Evolutionary conservation across 2,797 vertebrate genomes (phyloP), one percentile per base, ranked within the genome.

Genomic region (Scyliorhinus canicula): DNA sequence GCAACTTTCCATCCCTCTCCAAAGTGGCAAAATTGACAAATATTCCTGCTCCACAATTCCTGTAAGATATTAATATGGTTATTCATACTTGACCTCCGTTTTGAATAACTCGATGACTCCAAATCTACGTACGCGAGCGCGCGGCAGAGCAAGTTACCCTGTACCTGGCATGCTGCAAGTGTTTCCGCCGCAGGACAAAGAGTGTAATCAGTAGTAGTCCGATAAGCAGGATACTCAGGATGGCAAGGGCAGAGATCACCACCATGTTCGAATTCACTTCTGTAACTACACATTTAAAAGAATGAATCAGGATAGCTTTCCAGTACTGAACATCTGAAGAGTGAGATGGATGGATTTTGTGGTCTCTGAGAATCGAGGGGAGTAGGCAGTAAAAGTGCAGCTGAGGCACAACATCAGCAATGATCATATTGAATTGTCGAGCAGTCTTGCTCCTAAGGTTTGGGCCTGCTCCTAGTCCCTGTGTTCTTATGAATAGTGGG

Each of bases 1-100:
- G 99, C 69, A 99, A 98, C 90, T 99, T 99, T 40, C 98, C 98
- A 67, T 99, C 99, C 95, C 98, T 97, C 95, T 99, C 99, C 94
- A 99, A 98, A 0, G 99, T 98, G 0, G 99, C 98, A 50, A 99
- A 99, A 95, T 99, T 99, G 95, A 99, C 98, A 63, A 99, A 99
- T 0, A 99, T 99, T 96, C 99, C 99, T 0, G 98, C 98, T 4
- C 98, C 98, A 0, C 98, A 99, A 21, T 99, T 98, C 96, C 99
- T 99, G 97, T 96, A 95, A 96, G 95, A 96, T 93, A 96, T 1
- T 90, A 95, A 95, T 77, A 93, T 77, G 71, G 90, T 95, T 91
- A 44, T 94, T 67, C 40, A 95, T 96, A 95, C 35, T 16, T 69
- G 44, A 50, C 24, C 63, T 93, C 47, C 16, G 11, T 19, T 47